Percentiles rank a stretch among this genome's conserved stretches.
phyloP scores from a whole-genome alignment of 2,113 vertebrate species.

The Hystrix brachyura region DNA sequence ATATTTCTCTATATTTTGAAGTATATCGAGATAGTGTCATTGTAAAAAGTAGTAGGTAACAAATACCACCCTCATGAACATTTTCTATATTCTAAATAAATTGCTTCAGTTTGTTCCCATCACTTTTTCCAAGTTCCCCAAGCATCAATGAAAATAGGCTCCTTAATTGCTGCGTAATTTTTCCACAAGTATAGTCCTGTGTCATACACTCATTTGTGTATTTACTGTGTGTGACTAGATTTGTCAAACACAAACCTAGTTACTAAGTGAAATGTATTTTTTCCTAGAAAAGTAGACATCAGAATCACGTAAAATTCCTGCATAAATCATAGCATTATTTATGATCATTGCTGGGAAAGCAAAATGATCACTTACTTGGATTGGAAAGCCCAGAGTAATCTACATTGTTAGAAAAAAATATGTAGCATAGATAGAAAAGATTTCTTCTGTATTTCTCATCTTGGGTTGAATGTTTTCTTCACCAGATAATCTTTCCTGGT shows the following conservation, averaged over 20 bases:
- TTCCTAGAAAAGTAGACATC: conserved; percentile 61
- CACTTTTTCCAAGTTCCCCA: conserved; percentile 68
- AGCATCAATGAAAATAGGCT: conserved; percentile 66
- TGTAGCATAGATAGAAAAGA: not conserved
- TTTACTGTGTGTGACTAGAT: conserved; percentile 40
- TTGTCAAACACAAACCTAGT: conserved; percentile 44
- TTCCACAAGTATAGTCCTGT: conserved; percentile 55
- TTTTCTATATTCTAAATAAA: conserved; percentile 77
- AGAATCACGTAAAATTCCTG: conserved; percentile 51
- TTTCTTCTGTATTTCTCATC: conserved; percentile 5
- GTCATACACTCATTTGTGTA: conserved; percentile 58
- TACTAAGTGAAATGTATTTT: conserved; percentile 12
- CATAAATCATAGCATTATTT: not conserved
- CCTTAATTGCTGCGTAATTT: conserved; percentile 76
- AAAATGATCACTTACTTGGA: not conserved
- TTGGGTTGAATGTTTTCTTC: not conserved
- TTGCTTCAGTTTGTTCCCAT: conserved; percentile 76
- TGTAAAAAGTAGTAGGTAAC: conserved; percentile 30
- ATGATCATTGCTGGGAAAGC: not conserved
- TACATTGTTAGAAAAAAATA: not conserved
- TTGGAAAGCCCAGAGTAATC: not conserved
- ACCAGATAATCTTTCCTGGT: not conserved
- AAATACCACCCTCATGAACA: conserved; percentile 62
- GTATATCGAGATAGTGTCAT: not conserved
- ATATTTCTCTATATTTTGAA: conserved; percentile 16